Evolutionary conservation across 2,888 invertebrate species (phyloP).

Genomic region (Agrochola lychnidis): DNA sequence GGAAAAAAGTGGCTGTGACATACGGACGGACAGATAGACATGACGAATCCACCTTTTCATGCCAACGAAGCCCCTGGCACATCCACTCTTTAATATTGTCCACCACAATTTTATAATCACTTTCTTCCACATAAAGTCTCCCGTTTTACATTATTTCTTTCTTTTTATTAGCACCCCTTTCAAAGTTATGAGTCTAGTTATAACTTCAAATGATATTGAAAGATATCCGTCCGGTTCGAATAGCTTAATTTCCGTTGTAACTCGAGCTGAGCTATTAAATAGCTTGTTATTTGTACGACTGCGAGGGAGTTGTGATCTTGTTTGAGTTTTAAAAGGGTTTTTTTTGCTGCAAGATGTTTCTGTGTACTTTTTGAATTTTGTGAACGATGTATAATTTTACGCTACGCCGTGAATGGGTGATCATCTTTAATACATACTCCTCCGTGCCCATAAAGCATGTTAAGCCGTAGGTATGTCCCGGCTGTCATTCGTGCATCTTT

Average conservation of each 20-base stretch:
- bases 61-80: neutral
- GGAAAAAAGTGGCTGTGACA: too few species aligned
- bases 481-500: too few species aligned
- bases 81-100: constrained; percentile 16
- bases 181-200: constrained; percentile 42
- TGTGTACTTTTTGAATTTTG: too few species aligned
- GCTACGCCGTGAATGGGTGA: too few species aligned
- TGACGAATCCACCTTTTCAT: fast-evolving
- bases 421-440: too few species aligned
- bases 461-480: too few species aligned
- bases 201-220: constrained; percentile 50
- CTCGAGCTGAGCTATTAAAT: constrained; percentile 9
- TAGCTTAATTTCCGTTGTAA: constrained; percentile 42
- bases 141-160: constrained; percentile 1
- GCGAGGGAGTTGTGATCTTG: neutral
- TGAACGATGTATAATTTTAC: too few species aligned
- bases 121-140: neutral
- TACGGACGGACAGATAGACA: too few species aligned
- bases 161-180: constrained; percentile 20
- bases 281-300: constrained; percentile 40
- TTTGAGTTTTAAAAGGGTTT: neutral
- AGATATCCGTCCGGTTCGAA: constrained; percentile 22
- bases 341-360: neutral
- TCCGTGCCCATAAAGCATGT: too few species aligned
- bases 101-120: constrained; percentile 18